Base-by-base conservation (phyloP, 2,113 vertebrate species). In the Meleagris gallopavo region DNA sequence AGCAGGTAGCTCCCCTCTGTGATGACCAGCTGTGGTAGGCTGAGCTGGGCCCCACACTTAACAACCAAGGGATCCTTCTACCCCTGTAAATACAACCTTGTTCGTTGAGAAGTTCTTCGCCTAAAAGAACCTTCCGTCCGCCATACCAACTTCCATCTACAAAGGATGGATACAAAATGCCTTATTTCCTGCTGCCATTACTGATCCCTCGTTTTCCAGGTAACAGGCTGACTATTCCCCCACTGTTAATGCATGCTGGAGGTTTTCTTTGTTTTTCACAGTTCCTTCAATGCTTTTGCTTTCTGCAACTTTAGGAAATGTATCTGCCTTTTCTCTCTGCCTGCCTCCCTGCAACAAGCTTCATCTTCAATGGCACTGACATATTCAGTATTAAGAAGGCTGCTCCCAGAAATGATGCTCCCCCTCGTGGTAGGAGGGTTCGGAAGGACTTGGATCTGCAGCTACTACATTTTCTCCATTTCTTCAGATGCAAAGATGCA, bases 131-230 rank as follows among this genome's bases (percentile, higher is more conserved):
- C 41, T 86, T 82, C 11, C 60, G 18, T 45, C 38, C 67, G 40
- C n/a, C 58, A 34, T 2, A 3, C 6, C 4, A 1, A 8, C 1
- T 0, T 74, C 55, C 34, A 32, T 50, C 32, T 36, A 10, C n/a
- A 34, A 2, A 0, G 15, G 32, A 4, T 20, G 13, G 32, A 4
- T 15, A 11, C 15, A 79, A 65, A 11, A 50, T n/a, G 15, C 22
- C 30, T 6, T 21, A 7, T 5, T 32, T 29, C 11, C 14, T 61
- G 57, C 64, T 10, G 65, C 25, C 52, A 57, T 0, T 25, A 24
- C 62, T 27, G 5, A 76, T 7, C 48, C 21, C 89, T 79, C 48
- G 21, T 45, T 70, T 34, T 40, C 40, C 9, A 11, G 22, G 13
- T 75, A 60, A 60, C 16, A 58, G 15, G 36, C 5, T 36, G 43